phyloP scores from a whole-genome alignment of 2,888 invertebrate genomes.

The Drosophila demipolita region DNA sequence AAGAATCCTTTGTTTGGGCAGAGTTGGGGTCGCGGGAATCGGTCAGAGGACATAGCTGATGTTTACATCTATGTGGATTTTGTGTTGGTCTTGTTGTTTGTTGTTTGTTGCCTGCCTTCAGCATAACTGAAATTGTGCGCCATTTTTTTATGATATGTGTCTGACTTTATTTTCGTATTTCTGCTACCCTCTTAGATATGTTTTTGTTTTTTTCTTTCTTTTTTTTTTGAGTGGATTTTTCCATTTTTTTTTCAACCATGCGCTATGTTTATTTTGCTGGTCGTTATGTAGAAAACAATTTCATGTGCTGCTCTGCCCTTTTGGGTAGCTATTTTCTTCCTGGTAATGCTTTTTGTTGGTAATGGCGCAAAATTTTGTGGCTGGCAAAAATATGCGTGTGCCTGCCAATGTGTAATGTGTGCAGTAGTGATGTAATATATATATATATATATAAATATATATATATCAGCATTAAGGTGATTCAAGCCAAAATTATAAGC shows the following conservation, averaged over 20 bases:
- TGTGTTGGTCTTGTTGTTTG: constrained; percentile 48
- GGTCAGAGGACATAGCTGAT: constrained; percentile 40
- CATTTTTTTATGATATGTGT: constrained; percentile 42
- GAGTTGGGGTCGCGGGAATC: not conserved
- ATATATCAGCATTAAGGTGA: constrained; percentile 24
- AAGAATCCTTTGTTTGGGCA: constrained; percentile 23
- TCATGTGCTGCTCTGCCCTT: constrained; percentile 61
- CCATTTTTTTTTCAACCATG: constrained; percentile 18
- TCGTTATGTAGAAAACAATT: constrained; percentile 76
- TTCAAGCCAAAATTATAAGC: constrained; percentile 9
- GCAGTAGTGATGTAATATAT: constrained; percentile 28
- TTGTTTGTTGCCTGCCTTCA: constrained; percentile 31
- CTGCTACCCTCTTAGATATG: constrained; percentile 3
- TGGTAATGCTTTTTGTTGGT: constrained; percentile 41
- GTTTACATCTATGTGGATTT: constrained; percentile 64
- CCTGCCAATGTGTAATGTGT: constrained; percentile 16
- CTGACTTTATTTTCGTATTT: constrained; percentile 49
- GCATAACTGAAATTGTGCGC: constrained; percentile 68
- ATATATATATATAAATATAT: constrained; percentile 8
- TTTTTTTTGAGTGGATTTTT: constrained; percentile 3
- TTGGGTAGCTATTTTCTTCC: constrained; percentile 28
- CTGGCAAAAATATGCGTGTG: constrained; percentile 66
- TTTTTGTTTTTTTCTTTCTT: constrained; percentile 1
- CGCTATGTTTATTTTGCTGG: constrained; percentile 57
- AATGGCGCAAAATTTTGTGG: constrained; percentile 66